Percentiles rank a stretch among this genome's conserved stretches.
Evolutionary conservation across 2,113 vertebrate genomes (phyloP).

Genomic region (Bos indicus): DNA sequence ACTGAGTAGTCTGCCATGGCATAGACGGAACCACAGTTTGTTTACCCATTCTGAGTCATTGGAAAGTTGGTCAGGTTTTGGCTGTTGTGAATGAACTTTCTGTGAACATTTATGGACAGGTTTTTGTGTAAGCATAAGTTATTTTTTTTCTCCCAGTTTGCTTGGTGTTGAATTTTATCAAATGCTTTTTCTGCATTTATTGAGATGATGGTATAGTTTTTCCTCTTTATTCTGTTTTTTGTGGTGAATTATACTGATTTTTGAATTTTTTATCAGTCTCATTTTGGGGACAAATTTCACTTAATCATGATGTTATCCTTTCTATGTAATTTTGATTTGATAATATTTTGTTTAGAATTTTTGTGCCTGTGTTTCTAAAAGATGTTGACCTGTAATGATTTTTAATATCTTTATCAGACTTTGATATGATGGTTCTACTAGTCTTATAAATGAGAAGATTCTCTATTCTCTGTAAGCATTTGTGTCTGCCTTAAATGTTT

Average conservation of each 20-base stretch:
- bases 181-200: not conserved
- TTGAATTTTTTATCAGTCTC: not conserved
- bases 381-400: not conserved
- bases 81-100: not conserved
- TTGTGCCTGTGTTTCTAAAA: not conserved
- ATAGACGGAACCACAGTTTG: not conserved
- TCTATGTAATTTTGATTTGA: slow-evolving; percentile 13
- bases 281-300: not conserved
- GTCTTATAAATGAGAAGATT: not conserved
- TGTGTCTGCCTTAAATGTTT: slow-evolving; percentile 8
- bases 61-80: not conserved
- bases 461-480: not conserved
- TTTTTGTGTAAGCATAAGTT: not conserved
- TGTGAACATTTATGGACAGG: not conserved
- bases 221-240: not conserved
- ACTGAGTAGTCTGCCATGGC: not conserved
- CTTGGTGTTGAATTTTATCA: not conserved
- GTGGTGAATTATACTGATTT: not conserved
- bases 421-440: not conserved
- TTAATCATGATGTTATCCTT: not conserved
- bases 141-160: not conserved
- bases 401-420: not conserved
- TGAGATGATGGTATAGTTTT: not conserved
- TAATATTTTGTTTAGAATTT: slow-evolving; percentile 21
- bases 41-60: not conserved